Evolutionary conservation across 2,888 invertebrate species (phyloP).

Genomic region (Diogma glabrata): DNA sequence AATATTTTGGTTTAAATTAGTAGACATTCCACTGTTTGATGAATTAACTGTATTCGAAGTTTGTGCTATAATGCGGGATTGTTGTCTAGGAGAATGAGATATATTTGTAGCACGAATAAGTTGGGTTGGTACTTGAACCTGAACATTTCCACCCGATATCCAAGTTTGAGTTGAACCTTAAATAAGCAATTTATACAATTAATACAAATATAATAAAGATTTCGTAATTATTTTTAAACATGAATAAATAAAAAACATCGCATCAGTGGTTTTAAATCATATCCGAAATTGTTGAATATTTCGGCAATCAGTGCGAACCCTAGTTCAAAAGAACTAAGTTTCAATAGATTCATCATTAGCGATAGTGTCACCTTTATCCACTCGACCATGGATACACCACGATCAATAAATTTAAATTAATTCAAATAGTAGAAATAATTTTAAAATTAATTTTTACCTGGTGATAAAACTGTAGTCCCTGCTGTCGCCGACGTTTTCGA

Average conservation of each 20-base stretch:
- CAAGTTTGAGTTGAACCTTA: conserved; percentile 29
- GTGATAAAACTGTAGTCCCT: conserved; percentile 31
- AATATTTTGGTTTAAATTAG: background rate
- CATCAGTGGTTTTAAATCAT: conserved; percentile 5
- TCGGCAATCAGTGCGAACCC: conserved; percentile 3
- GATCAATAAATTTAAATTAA: background rate
- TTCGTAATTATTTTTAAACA: background rate
- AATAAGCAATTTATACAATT: background rate
- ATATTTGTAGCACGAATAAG: conserved; percentile 32
- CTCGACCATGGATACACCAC: background rate
- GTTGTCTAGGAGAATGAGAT: conserved; percentile 24
- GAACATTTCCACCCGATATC: conserved; percentile 28
- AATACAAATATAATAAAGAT: background rate
- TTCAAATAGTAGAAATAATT: too few species aligned
- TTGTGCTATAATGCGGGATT: conserved; percentile 34
- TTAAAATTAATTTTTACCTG: conserved; percentile 18
- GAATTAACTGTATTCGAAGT: conserved; percentile 21
- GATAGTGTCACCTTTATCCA: background rate
- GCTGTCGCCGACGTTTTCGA: conserved; percentile 29
- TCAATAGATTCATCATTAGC: background rate
- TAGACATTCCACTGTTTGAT: background rate
- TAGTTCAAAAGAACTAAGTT: too few species aligned
- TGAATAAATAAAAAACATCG: background rate
- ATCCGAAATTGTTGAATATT: background rate
- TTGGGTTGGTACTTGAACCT: conserved; percentile 26